These are phyloP conservation scores for Plagodis dolabraria DNA, from an alignment of 2,888 invertebrate species.

Conservation along the genomic window DNA sequence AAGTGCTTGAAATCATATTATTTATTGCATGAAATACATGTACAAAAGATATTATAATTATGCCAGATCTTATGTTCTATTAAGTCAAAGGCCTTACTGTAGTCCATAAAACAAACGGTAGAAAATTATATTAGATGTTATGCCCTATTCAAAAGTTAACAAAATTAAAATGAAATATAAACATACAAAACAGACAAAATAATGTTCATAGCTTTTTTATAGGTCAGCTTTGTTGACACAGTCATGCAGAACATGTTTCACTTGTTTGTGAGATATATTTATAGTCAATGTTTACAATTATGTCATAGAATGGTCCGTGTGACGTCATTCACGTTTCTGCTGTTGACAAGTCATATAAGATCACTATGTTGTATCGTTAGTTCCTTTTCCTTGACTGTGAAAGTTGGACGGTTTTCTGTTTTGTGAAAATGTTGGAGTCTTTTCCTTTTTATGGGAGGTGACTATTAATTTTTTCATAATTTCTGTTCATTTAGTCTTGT, in stretches of 20 bases:
- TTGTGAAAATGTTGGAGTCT: conserved; percentile 20
- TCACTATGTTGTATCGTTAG: not conserved
- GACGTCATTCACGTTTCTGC: conserved; percentile 15
- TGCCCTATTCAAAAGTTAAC: no score
- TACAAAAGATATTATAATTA: no score
- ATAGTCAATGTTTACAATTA: conserved; percentile 26
- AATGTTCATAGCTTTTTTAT: conserved; percentile 39
- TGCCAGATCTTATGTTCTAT: no score
- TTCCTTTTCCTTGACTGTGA: not conserved
- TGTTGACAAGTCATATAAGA: conserved; percentile 4
- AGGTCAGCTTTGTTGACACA: conserved; percentile 24
- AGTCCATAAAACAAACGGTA: no score
- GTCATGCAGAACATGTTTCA: conserved; percentile 19
- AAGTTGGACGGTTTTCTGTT: not conserved
- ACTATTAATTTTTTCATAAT: no score
- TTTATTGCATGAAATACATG: no score
- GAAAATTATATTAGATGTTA: no score
- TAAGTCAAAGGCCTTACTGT: no score
- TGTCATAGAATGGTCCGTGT: conserved; percentile 25
- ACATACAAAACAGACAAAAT: conserved; percentile 70
- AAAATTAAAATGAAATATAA: no score
- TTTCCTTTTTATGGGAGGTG: conserved; percentile 24
- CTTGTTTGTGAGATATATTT: conserved; percentile 23
- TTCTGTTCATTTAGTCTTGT: no score
- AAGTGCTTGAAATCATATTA: no score